Conservation (phyloP, 2,888 invertebrate genomes). For the Dolichopus griseipennis region DNA sequence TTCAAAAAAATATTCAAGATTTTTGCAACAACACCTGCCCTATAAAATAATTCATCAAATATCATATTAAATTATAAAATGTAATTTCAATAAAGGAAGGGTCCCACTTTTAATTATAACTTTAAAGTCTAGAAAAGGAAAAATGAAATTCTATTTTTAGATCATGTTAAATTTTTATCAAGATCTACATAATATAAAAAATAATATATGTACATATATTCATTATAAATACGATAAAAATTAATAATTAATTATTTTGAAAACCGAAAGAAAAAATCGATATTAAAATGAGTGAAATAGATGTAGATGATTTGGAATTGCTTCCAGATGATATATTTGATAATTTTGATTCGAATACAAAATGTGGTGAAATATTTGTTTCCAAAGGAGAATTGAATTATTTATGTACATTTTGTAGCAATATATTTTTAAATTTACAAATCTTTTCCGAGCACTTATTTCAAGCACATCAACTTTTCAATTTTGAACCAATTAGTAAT, state of each 20-base stretch:
- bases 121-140: too few species aligned
- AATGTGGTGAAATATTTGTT: conserved; percentile 11
- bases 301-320: neutral
- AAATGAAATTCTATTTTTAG: too few species aligned
- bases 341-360: conserved; percentile 8
- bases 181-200: too few species aligned
- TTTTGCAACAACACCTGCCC: neutral
- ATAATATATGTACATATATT: too few species aligned
- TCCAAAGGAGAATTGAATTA: conserved; percentile 7
- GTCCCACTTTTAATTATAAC: too few species aligned
- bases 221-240: too few species aligned
- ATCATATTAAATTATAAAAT: too few species aligned
- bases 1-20: neutral
- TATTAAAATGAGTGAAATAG: conserved; percentile 5
- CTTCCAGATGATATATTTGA: conserved; percentile 10
- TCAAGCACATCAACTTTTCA: conserved; percentile 10
- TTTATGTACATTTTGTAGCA: conserved; percentile 10
- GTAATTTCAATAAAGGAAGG: too few species aligned
- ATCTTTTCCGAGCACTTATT: conserved; percentile 10
- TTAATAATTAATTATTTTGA: too few species aligned
- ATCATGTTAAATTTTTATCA: too few species aligned
- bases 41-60: neutral
- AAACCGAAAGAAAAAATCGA: neutral
- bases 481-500: conserved; percentile 9
- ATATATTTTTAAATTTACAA: conserved; percentile 8